These are phyloP conservation scores for Monopis laevigella DNA, from an alignment of 2,888 invertebrate genomes.

Conservation along the genomic window DNA sequence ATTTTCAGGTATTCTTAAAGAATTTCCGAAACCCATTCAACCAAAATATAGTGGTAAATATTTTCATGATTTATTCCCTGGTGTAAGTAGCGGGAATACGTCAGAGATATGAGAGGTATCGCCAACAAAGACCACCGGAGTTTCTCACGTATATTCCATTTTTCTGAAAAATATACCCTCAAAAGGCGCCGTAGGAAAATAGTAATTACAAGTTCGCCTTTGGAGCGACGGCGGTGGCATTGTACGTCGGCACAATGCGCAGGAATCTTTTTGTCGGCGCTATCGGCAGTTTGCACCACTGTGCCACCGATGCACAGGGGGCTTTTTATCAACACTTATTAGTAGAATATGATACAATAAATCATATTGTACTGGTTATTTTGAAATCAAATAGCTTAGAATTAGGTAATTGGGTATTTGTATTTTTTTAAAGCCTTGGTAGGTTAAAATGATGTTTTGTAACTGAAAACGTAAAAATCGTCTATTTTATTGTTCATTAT, in stretches of 20 bases:
- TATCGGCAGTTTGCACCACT: conserved; percentile 60
- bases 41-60: conserved; percentile 13
- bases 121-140: conserved; percentile 14
- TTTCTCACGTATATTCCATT: conserved; percentile 42
- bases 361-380: too few species aligned
- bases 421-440: too few species aligned
- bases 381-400: too few species aligned
- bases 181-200: conserved; percentile 47
- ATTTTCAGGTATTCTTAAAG: neutral
- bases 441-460: too few species aligned
- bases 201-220: conserved; percentile 63
- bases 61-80: conserved; percentile 14
- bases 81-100: conserved; percentile 16
- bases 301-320: conserved; percentile 23
- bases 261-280: conserved; percentile 63
- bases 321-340: conserved; percentile 1
- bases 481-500: too few species aligned
- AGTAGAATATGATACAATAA: too few species aligned
- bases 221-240: conserved; percentile 41
- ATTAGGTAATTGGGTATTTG: too few species aligned
- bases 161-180: conserved; percentile 23
- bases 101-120: conserved; percentile 13
- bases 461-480: too few species aligned
- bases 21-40: conserved; percentile 10
- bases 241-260: conserved; percentile 54